Conservation (phyloP, 2,888 invertebrate genomes). For the Spodoptera picta region DNA sequence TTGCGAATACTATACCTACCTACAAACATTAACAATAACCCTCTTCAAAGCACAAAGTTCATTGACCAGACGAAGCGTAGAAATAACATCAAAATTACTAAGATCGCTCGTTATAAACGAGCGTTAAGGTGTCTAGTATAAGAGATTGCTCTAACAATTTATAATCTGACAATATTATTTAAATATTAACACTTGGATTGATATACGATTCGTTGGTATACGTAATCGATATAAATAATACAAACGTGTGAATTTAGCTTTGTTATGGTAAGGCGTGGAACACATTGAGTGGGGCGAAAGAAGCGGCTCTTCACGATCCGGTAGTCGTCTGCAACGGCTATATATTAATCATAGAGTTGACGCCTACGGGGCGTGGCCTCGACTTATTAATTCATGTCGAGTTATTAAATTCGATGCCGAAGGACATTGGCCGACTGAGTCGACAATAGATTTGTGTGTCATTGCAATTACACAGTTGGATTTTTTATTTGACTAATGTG, state of each 20-base stretch:
- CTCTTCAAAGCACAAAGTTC: conserved; percentile 58
- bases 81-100: conserved; percentile 58
- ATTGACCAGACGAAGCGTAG: conserved; percentile 56
- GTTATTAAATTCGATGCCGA: conserved; percentile 80
- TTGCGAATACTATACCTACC: conserved; percentile 16
- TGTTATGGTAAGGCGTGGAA: conserved; percentile 70
- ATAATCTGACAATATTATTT: conserved; percentile 75
- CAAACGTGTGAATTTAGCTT: conserved; percentile 71
- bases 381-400: conserved; percentile 84
- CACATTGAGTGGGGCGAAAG: conserved; percentile 68
- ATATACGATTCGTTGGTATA: conserved; percentile 67
- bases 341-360: conserved; percentile 85
- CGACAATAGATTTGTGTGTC: conserved; percentile 51
- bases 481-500: conserved; percentile 30
- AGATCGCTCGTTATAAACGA: conserved; percentile 62
- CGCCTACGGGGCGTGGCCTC: conserved; percentile 85
- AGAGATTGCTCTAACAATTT: conserved; percentile 65
- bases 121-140: conserved; percentile 62
- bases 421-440: conserved; percentile 67
- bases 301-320: conserved; percentile 70
- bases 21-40: conserved; percentile 39
- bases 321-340: conserved; percentile 78
- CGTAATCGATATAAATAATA: conserved; percentile 77
- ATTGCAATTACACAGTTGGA: conserved; percentile 41
- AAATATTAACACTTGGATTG: conserved; percentile 75